Conservation (phyloP, 2,888 invertebrate genomes). For the Limnephilus lunatus region DNA sequence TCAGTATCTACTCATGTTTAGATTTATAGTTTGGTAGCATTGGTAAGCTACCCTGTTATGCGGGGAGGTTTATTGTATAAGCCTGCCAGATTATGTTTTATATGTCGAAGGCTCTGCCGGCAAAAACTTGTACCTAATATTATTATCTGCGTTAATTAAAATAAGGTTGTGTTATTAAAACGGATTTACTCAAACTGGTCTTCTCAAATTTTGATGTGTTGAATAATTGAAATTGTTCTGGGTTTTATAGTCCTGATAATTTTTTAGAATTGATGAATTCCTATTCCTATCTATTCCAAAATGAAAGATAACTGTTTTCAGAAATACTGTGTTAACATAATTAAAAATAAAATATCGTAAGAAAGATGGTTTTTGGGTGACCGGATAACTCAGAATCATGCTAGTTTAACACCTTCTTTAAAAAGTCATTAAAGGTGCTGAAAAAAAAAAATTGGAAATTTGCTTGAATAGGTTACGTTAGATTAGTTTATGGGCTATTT, state of each 20-base stretch:
- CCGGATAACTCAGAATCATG: too few species aligned
- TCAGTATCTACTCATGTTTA: slow-evolving; percentile 40
- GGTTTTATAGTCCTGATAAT: background rate
- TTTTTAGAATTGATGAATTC: background rate
- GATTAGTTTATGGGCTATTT: too few species aligned
- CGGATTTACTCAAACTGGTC: background rate
- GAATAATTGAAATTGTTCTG: background rate
- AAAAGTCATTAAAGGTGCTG: too few species aligned
- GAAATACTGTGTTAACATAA: too few species aligned
- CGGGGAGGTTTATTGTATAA: slow-evolving; percentile 25
- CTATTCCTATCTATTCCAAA: too few species aligned
- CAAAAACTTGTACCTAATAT: slow-evolving; percentile 14
- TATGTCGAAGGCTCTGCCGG: background rate
- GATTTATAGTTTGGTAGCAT: slow-evolving; percentile 40
- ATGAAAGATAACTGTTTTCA: too few species aligned
- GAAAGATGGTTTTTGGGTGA: too few species aligned
- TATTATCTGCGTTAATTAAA: slow-evolving; percentile 18
- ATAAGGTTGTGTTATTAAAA: slow-evolving; percentile 2
- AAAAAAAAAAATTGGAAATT: too few species aligned
- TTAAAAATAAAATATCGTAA: too few species aligned
- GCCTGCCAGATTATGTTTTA: slow-evolving; percentile 38
- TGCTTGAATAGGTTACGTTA: too few species aligned
- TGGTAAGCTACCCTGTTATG: slow-evolving; percentile 37
- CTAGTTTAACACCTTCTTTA: too few species aligned
- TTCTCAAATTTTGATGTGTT: background rate